Evolutionary conservation across 2,888 invertebrate genomes (phyloP).

Genomic region (Brachypterus glaber): DNA sequence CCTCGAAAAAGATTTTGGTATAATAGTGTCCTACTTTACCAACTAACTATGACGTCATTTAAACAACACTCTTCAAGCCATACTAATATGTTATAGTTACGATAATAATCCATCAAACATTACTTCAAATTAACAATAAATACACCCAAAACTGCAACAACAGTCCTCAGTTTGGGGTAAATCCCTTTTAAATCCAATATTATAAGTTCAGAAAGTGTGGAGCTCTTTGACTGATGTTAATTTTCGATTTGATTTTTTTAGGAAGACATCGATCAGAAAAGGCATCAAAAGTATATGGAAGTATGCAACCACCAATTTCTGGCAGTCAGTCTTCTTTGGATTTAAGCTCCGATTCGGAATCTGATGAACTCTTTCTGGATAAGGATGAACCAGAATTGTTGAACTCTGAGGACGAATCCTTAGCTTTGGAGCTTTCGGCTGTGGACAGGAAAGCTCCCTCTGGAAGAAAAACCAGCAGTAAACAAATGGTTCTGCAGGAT

Average conservation of each 20-base stretch:
- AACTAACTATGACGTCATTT: too few species aligned
- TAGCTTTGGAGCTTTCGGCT: conserved; percentile 35
- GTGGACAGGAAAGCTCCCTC: conserved; percentile 32
- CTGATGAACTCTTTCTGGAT: conserved; percentile 38
- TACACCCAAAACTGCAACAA: too few species aligned
- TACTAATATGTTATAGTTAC: too few species aligned
- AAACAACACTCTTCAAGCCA: too few species aligned
- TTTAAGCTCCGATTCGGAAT: conserved; percentile 35
- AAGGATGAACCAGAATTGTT: conserved; percentile 38
- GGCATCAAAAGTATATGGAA: conserved; percentile 28
- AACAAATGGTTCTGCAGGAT: conserved; percentile 29
- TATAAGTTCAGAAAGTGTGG: too few species aligned
- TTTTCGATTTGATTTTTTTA: conserved; percentile 14
- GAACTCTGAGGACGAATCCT: conserved; percentile 38
- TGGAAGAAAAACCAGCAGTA: conserved; percentile 33
- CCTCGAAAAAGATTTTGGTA: too few species aligned
- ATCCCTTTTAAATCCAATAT: too few species aligned
- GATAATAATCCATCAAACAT: too few species aligned
- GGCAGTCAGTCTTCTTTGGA: conserved; percentile 35
- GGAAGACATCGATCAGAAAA: conserved; percentile 14
- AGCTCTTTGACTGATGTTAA: too few species aligned
- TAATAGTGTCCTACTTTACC: too few species aligned
- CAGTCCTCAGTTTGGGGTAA: too few species aligned
- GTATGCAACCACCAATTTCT: conserved; percentile 32
- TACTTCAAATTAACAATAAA: too few species aligned